Evolutionary conservation across 35 echinoderm and acorn worm species (phyloP).

Genomic region (Eucidaris tribuloides): DNA sequence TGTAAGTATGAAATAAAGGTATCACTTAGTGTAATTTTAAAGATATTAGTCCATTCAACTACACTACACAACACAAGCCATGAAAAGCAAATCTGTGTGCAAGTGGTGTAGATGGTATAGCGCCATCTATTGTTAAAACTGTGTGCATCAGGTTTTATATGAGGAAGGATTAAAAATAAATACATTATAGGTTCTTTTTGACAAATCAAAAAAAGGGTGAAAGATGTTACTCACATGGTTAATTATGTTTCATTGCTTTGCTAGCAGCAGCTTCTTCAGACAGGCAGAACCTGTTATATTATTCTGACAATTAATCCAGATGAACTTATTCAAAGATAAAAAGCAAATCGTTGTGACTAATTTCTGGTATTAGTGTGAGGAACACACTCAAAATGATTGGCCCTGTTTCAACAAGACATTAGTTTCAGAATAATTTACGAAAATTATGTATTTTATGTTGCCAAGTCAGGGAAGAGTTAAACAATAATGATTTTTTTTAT

Average conservation of each 20-base stretch:
- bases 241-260: too few species aligned
- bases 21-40: background rate
- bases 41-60: background rate
- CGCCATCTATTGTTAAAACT: background rate
- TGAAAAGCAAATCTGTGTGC: background rate
- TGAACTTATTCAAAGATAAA: too few species aligned
- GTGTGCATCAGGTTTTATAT: background rate
- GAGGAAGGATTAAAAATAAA: background rate
- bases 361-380: too few species aligned
- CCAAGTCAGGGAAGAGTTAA: background rate
- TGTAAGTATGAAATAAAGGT: slow-evolving; percentile 62
- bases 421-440: background rate
- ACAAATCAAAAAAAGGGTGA: too few species aligned
- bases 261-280: too few species aligned
- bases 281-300: too few species aligned
- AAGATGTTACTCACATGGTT: too few species aligned
- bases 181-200: too few species aligned
- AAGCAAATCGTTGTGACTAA: too few species aligned
- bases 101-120: background rate
- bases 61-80: background rate
- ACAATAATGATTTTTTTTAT: background rate
- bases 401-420: background rate
- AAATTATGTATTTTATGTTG: background rate
- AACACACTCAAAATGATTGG: background rate
- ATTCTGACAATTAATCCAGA: too few species aligned